Base-by-base conservation (phyloP, 2,797 vertebrate genomes). In the Microctenopoma steveboyesi region DNA sequence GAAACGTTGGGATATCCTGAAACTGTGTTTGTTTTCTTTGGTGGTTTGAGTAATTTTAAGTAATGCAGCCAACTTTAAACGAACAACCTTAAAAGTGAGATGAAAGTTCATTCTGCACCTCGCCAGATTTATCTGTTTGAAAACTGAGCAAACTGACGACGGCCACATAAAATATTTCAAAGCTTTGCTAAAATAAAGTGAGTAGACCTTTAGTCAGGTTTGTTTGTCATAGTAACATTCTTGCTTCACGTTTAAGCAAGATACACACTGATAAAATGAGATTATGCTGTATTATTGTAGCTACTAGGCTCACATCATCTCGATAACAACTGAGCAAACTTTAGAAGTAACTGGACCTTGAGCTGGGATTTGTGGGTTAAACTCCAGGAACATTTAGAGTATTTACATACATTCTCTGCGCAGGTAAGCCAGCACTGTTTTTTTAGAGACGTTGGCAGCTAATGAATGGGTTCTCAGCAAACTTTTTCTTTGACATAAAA, bases 401-500 rank as follows among this genome's bases (percentile, higher is more conserved):
- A 35, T 46, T 43, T 28, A 25, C 37, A 51, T 55, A 22, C 28
- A 66, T 25, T 43, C 22, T 33, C 11, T n/a, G n/a, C 11, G 30
- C 33, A 54, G 4, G 39, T 52, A 64, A 45, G 8, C 2, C 4
- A 39, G 49, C 9, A 16, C 9, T 35, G 16, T 25, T 42, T 4
- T 25, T 51, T 16, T 46, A 75, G 42, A 56, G 8, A 11, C 46
- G 54, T 64, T 58, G 74, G 76, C 59, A 72, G 53, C 43, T 51
- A 59, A 80, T 64, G 58, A 85, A 66, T 1, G 49, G 25, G 37
- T 76, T 77, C 48, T 72, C 60, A 40, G 18, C 46, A 55, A 15
- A 30, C 5, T 61, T 72, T 74, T 81, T 55, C 54, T 72, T 83
- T 71, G 3, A 69, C 37, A 52, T 48, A n/a, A 86, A 85, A 77